Base-by-base conservation (phyloP, 2,113 vertebrate genomes). In the Pholis gunnellus region DNA sequence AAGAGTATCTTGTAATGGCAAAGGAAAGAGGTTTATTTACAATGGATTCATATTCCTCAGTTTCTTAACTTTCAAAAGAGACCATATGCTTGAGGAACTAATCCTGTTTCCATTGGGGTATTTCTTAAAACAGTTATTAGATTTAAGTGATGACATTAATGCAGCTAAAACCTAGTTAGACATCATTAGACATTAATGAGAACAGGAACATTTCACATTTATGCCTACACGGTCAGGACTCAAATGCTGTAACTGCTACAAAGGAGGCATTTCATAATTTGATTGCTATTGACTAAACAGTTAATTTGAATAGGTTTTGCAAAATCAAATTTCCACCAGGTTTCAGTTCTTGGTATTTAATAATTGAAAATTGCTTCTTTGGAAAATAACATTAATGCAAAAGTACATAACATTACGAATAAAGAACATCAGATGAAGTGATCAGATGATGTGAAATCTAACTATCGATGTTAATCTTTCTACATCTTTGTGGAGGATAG, bases 61-160 rank as follows among this genome's bases (percentile, higher is more conserved):
- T 44, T 14, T 44, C 42, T 44, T 44, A 44, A 11, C 11, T 44
- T 44, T 42, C 40, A 42, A 42, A 44, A 44, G 42, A 44, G 42
- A 44, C 42, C 42, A 14, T 50, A 20, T 50, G 18, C 17, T 50
- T 20, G 6, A 50, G 48, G 48, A 50, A 17, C 48, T 50, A 50
- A 50, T 50, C 48, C 18, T 50, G 48, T 20, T 50, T 50, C 17
- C 48, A 50, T 50, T 50, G 48, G 18, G 17, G 6, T 6, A 20
- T 50, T 20, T 20, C 7, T 50, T 50, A 40, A 36, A 34, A 5
- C 1, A 29, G 13, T 17, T 22, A 9, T 83, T 8, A 50, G 54
- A 78, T 70, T 79, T 14, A 69, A 74, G 27, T 52, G 42, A 75
- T 57, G 6, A 27, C 34, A 34, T 40, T n/a, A 56, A 36, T 67